Base-by-base conservation (phyloP, 2,113 vertebrate species). In the Tringa solitaria region DNA sequence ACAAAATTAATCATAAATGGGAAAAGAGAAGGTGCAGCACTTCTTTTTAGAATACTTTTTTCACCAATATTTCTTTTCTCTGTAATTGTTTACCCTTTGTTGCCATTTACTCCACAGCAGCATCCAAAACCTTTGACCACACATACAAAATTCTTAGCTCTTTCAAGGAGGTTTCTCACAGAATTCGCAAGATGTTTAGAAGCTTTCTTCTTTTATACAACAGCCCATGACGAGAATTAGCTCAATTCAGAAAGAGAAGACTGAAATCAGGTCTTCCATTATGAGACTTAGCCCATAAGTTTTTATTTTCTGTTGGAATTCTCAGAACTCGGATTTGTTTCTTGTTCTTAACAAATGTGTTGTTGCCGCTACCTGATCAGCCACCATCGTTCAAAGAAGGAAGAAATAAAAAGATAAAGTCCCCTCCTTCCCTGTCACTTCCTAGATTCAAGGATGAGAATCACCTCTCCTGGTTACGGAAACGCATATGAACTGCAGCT, bases 1-100 rank as follows among this genome's bases (percentile, higher is more conserved):
- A 57, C 13, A 54, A 89, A 80, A 65, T 53, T 45, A 89, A 60
- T 65, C 5, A 77, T 64, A 48, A 72, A 27, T 46, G 22, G 26
- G 30, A 65, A 74, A 63, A 18, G 3, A 46, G 30, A 68, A 81
- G 8, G 10, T 3, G 1, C 24, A 68, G 2, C 1, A 1, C 53
- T 33, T 68, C 11, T 12, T 88, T 84, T 89, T 10, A 51, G 46
- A 79, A 70, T 19, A 69, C 1, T 27, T 50, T 50, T 53, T 83
- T 81, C 8, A 45, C 17, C 19, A 51, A 4, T 12, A 10, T 45
- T 84, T 91, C 20, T 93, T n/a, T 76, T 53, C 7, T 67, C 28
- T 81, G 1, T 48, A 16, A 3, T 50, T 32, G 65, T 79, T 88
- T 43, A 10, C 4, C 63, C 30, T 81, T 63, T 80, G 19, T 50